These are phyloP conservation scores for Anableps anableps DNA, from an alignment of 2,797 vertebrate species.

Conservation along the genomic window DNA sequence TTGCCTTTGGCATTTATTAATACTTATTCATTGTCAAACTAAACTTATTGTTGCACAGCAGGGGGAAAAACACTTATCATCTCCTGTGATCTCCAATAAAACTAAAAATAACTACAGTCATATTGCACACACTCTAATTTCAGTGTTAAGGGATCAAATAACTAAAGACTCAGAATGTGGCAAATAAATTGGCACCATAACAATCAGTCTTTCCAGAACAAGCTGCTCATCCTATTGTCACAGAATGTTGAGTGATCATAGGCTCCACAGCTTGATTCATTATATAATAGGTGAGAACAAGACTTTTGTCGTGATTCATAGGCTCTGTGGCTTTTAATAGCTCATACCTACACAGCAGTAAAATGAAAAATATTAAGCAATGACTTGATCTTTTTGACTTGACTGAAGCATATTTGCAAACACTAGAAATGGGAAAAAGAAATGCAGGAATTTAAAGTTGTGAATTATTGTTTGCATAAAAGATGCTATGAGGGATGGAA, in stretches of 20 bases:
- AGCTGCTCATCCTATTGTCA: slow-evolving; percentile 14
- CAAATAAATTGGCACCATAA: slow-evolving; percentile 11
- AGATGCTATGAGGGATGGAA: neutral
- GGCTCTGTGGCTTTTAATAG: slow-evolving; percentile 19
- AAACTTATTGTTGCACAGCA: neutral
- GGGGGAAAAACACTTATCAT: slow-evolving; percentile 14
- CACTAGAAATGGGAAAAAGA: neutral
- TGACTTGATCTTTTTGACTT: neutral
- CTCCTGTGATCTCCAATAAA: slow-evolving; percentile 6
- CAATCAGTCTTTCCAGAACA: slow-evolving; percentile 4
- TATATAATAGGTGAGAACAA: slow-evolving; percentile 21
- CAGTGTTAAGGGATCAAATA: slow-evolving; percentile 15
- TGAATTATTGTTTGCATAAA: neutral
- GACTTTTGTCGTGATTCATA: slow-evolving; percentile 27
- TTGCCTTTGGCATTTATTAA: neutral
- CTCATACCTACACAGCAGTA: neutral
- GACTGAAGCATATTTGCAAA: slow-evolving; percentile 7
- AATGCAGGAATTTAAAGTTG: neutral
- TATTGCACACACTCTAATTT: slow-evolving; percentile 1
- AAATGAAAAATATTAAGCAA: neutral
- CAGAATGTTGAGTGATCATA: slow-evolving; percentile 25
- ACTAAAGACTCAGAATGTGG: slow-evolving; percentile 4
- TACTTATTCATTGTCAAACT: neutral
- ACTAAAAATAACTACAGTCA: slow-evolving; percentile 11
- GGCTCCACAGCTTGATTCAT: neutral